Evolutionary conservation across 92 coral and sea anemone species (phyloP).

Genomic region (Parazoanthus swiftii): DNA sequence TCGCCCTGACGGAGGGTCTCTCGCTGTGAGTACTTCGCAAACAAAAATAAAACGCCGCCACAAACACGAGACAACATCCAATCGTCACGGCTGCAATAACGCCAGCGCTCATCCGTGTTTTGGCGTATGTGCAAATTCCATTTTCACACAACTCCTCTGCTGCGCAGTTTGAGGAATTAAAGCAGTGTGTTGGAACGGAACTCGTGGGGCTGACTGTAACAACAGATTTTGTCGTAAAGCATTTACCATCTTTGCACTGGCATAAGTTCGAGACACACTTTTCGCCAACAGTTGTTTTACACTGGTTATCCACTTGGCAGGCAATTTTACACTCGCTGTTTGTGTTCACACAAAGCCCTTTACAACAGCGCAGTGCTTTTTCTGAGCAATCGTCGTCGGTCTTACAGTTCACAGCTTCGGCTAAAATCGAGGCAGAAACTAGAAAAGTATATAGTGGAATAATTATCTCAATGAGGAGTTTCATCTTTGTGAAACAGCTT

Average conservation of each 20-base stretch:
- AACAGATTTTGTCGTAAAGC: background rate
- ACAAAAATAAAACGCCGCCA: slow-evolving; percentile 27
- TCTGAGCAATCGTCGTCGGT: slow-evolving; percentile 8
- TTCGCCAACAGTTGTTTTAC: slow-evolving; percentile 37
- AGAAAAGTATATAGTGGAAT: background rate
- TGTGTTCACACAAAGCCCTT: background rate
- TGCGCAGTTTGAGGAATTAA: slow-evolving; percentile 6
- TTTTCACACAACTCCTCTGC: slow-evolving; percentile 33
- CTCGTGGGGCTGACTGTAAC: background rate
- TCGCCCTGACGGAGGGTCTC: slow-evolving; percentile 29
- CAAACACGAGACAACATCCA: slow-evolving; percentile 37
- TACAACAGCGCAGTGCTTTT: background rate
- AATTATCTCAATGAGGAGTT: background rate
- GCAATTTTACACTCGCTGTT: background rate
- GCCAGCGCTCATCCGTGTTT: slow-evolving; percentile 7
- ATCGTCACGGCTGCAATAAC: slow-evolving; percentile 36
- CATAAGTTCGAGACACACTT: slow-evolving; percentile 5
- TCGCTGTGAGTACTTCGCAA: background rate
- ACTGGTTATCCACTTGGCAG: slow-evolving; percentile 21
- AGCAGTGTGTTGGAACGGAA: background rate
- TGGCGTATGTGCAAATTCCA: slow-evolving; percentile 19
- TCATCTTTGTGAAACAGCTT: background rate
- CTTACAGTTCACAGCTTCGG: slow-evolving; percentile 2
- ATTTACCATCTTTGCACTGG: slow-evolving; percentile 33
- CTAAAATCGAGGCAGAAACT: background rate